Conservation (phyloP, 2,797 vertebrate genomes). For the Picus viridis region DNA sequence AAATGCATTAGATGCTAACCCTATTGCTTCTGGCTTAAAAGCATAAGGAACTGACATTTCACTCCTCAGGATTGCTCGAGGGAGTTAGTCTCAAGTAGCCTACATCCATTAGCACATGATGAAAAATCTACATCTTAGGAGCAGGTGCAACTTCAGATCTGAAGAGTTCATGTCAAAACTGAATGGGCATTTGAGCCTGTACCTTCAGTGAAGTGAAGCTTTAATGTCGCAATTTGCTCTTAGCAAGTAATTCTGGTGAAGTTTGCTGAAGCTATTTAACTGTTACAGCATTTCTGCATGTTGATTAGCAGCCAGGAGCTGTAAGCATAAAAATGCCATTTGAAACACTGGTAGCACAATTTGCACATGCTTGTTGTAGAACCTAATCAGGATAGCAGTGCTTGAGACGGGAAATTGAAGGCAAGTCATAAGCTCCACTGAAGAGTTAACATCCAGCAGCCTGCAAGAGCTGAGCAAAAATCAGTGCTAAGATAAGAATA, state of each 20-base stretch:
- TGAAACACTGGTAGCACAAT: background rate
- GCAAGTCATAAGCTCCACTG: background rate
- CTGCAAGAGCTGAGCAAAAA: background rate
- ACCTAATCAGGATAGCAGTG: background rate
- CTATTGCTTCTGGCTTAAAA: background rate
- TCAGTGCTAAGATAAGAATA: background rate
- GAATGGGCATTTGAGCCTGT: background rate
- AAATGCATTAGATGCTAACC: background rate
- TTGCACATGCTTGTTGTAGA: background rate
- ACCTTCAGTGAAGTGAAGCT: background rate
- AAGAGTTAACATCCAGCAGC: background rate
- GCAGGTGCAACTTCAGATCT: background rate
- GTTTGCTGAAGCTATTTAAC: background rate
- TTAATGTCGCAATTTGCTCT: background rate
- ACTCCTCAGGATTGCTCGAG: background rate
- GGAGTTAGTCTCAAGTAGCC: background rate
- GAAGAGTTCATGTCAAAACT: background rate
- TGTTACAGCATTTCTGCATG: background rate
- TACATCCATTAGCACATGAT: background rate
- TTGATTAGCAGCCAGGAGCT: conserved; percentile 10
- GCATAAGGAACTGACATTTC: background rate
- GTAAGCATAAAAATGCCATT: background rate
- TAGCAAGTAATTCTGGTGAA: background rate
- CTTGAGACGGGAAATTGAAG: background rate
- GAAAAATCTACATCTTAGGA: background rate